A percentile compares a stretch with the other conserved stretches of the same genome.
Conservation (phyloP, 1,140 invertebrate genomes). For the Aphaenogaster floridana region DNA sequence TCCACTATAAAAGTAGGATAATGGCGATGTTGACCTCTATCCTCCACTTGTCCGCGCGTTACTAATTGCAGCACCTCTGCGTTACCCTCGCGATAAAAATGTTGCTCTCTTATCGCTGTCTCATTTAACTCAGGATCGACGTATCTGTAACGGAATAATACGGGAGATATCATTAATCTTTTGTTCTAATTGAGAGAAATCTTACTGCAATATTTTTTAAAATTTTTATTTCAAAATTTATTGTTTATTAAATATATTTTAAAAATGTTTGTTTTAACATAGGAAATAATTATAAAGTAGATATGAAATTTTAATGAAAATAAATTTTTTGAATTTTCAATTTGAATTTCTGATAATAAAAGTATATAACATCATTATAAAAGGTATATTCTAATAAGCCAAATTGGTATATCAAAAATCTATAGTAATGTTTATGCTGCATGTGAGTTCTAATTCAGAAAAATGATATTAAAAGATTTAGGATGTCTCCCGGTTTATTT, state of each 20-base stretch:
- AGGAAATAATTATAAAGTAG: neutral
- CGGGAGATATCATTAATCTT: neutral
- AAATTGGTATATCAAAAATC: neutral
- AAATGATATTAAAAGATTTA: neutral
- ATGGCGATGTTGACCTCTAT: conserved; percentile 79
- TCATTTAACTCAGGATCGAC: conserved; percentile 82
- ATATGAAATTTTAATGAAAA: neutral
- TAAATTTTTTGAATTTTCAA: neutral
- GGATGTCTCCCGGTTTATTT: neutral
- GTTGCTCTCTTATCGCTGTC: conserved; percentile 88
- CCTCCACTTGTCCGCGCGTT: conserved; percentile 90
- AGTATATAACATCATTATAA: neutral
- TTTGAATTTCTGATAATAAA: neutral
- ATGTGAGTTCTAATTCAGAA: neutral
- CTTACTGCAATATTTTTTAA: neutral
- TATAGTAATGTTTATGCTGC: neutral
- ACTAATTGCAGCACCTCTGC: conserved; percentile 93
- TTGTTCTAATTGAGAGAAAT: neutral
- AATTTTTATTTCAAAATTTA: neutral
- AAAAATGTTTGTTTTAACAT: neutral
- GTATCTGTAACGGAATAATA: conserved; percentile 75
- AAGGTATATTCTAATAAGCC: neutral
- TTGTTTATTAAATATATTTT: neutral
- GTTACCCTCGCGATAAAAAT: conserved; percentile 93
- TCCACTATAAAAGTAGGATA: conserved; percentile 88